Conservation (phyloP, 2,113 vertebrate species). For the Isurus oxyrinchus region DNA sequence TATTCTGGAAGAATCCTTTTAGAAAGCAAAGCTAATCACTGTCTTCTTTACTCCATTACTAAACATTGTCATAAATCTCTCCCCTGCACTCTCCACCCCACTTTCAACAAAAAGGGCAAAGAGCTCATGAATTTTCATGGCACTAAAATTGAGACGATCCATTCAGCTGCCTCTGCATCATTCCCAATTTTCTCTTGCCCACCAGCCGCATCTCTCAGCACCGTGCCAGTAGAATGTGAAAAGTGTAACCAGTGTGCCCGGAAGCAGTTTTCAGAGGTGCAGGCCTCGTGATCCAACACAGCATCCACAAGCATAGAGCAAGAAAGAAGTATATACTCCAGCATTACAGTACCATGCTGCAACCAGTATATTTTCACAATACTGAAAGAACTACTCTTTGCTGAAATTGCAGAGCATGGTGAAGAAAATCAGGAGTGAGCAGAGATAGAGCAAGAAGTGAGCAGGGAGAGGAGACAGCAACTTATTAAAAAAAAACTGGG, state of each 20-base stretch:
- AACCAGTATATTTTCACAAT: not conserved
- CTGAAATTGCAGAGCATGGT: not conserved
- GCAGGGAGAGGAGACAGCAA: not conserved
- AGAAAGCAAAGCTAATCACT: not conserved
- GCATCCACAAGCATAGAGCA: not conserved
- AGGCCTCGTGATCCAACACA: not conserved
- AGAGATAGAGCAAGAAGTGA: not conserved
- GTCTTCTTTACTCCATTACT: not conserved
- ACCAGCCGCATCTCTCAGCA: not conserved
- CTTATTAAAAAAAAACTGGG: not conserved
- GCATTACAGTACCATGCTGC: not conserved
- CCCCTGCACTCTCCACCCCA: not conserved
- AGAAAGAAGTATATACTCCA: not conserved
- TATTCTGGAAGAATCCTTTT: no score
- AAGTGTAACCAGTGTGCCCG: not conserved
- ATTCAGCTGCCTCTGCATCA: not conserved
- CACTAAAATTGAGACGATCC: not conserved
- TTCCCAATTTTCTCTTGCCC: not conserved
- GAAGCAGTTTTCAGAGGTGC: not conserved
- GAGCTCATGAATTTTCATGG: not conserved
- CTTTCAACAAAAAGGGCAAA: not conserved
- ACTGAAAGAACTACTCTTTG: not conserved
- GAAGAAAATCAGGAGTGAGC: not conserved
- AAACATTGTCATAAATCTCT: not conserved
- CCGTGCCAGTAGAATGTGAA: not conserved